A percentile compares a stretch with the other conserved stretches of the same genome.
Evolutionary conservation across 2,797 vertebrate species (phyloP).

Genomic region (Myotis findleyi): DNA sequence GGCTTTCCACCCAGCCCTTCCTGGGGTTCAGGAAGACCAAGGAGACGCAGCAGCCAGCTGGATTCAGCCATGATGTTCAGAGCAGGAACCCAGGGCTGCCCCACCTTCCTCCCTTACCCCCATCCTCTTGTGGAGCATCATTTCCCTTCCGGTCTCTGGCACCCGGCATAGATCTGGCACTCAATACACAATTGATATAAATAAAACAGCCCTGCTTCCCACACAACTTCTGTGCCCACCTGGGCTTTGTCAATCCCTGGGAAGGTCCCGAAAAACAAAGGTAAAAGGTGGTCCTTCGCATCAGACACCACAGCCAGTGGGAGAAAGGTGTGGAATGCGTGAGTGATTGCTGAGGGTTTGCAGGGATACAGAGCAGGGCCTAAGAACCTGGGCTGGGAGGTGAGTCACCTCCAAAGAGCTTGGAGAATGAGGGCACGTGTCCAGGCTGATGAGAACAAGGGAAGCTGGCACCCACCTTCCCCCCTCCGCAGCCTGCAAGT

Average conservation of each 20-base stretch:
- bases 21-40: not conserved
- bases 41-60: fast-evolving
- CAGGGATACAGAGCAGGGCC: not conserved
- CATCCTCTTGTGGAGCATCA: not conserved
- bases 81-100: not conserved
- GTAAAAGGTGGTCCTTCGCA: not conserved
- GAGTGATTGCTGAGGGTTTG: not conserved
- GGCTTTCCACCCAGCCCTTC: not conserved
- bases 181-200: not conserved
- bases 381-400: not conserved
- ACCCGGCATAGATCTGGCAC: not conserved
- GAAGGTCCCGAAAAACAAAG: not conserved
- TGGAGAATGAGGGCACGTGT: not conserved
- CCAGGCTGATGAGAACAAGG: not conserved
- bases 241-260: not conserved
- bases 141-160: not conserved
- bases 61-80: not conserved
- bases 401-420: not conserved
- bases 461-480: not conserved
- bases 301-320: not conserved
- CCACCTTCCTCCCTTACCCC: not conserved
- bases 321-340: not conserved
- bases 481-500: not conserved
- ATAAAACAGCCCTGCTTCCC: not conserved
- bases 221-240: not conserved